These are phyloP conservation scores for Athalia circularis DNA, from an alignment of 2,888 invertebrate genomes.

Conservation along the genomic window DNA sequence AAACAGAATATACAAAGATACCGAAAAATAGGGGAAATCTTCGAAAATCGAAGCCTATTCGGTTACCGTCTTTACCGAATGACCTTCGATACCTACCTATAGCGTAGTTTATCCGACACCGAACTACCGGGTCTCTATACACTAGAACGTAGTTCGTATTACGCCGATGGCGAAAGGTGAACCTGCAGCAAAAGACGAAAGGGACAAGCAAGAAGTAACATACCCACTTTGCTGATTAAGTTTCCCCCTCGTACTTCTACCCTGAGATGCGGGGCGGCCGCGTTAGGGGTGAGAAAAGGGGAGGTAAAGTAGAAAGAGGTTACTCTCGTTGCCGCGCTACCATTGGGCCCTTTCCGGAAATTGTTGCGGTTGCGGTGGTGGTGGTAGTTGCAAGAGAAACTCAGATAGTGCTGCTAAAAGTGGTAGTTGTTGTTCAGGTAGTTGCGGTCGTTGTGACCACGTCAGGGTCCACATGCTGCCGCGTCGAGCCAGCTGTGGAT, in stretches of 20 bases:
- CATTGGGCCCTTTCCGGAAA: slow-evolving; percentile 15
- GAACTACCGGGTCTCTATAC: neutral
- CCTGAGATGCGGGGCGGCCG: neutral
- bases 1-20: neutral
- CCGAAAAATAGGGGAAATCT: neutral
- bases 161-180: slow-evolving; percentile 3
- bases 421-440: neutral
- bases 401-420: neutral
- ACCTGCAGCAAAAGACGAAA: slow-evolving; percentile 9
- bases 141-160: neutral
- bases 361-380: slow-evolving; percentile 13
- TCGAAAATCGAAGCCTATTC: neutral
- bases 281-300: neutral
- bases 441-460: slow-evolving; percentile 11
- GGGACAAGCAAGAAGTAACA: slow-evolving; percentile 33
- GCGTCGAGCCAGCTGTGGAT: slow-evolving; percentile 29
- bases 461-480: slow-evolving; percentile 15
- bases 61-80: neutral
- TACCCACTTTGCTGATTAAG: slow-evolving; percentile 48
- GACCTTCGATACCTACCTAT: too few relatives aligned
- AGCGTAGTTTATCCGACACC: neutral
- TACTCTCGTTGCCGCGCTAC: slow-evolving; percentile 6
- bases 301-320: slow-evolving; percentile 22
- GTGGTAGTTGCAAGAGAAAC: neutral
- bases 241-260: slow-evolving; percentile 14